phyloP scores from a whole-genome alignment of 2,888 invertebrate genomes.

The Plebejus argus region DNA sequence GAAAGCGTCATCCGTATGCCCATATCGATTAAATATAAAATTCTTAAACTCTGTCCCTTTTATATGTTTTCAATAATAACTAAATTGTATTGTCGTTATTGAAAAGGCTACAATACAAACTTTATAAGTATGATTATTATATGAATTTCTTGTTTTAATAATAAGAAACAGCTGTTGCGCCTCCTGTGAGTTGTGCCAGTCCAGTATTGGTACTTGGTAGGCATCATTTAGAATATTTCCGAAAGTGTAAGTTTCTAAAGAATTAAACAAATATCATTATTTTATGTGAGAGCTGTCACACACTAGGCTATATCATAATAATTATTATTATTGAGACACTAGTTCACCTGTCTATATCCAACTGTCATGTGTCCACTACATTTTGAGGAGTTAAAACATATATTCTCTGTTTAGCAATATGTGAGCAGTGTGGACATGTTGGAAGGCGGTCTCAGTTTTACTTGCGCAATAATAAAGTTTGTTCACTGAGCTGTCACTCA shows the following conservation, averaged over 20 bases:
- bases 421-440: conserved; percentile 71
- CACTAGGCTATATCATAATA: neutral
- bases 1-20: neutral
- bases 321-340: neutral
- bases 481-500: conserved; percentile 65
- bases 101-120: neutral
- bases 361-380: neutral
- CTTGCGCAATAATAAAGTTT: conserved; percentile 65
- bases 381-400: neutral
- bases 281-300: neutral
- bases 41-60: neutral
- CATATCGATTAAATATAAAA: conserved; percentile 10
- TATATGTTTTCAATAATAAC: neutral
- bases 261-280: neutral
- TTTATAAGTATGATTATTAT: neutral
- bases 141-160: neutral
- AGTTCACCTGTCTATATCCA: neutral
- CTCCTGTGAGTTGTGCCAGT: neutral
- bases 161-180: neutral
- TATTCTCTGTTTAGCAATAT: conserved; percentile 61
- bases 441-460: conserved; percentile 70
- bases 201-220: neutral
- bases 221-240: neutral
- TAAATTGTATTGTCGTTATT: neutral
- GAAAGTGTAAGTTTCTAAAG: no score